Evolutionary conservation across 1,140 invertebrate genomes (phyloP), one percentile per base, ranked within the genome.

Genomic region (Apolygus lucorum): DNA sequence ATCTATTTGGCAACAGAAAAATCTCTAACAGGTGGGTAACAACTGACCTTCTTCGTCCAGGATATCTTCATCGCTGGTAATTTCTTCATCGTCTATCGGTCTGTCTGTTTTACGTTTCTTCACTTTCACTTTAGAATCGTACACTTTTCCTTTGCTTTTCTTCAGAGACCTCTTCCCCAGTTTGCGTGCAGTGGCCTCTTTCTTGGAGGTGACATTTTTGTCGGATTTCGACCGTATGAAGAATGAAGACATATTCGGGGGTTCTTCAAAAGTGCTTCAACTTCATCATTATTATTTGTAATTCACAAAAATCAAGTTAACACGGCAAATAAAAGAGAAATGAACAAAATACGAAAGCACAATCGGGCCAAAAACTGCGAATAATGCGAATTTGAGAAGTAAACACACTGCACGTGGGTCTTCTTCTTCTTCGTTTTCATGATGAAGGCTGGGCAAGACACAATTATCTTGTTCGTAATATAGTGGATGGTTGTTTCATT

Each of bases 31-130:
- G 2, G 26, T 17, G 2, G 1, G 2, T 74, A 81, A 81, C 24
- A 83, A 76, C 22, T 59, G 8, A 17, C 54, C 13, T 21, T 59
- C 54, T 13, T 59, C 54, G 11, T 59, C 54, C 22, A 59, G 22
- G 24, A 82, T 83, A 59, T 80, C 80, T 70, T 77, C 77, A 52
- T 80, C 78, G 69, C 84, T 85, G 74, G 83, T 80, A 70, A 84
- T 82, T 77, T 85, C 78, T 59, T 75, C 73, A 42, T 69, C 64
- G 4, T 49, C 59, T 14, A 28, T n/a, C 29, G 13, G 13, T 11
- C 8, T 27, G 49, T 67, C 64, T 24, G 4, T 13, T 67, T 67
- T 68, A 75, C 75, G 52, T 74, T 78, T 17, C 73, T 77, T 52
- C 42, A 17, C 17, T 42, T 67, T 67, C 54, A 21, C 11, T 13